These are phyloP conservation scores for Larimichthys polyactis DNA, from an alignment of 2,113 vertebrate genomes.

Conservation along the genomic window DNA sequence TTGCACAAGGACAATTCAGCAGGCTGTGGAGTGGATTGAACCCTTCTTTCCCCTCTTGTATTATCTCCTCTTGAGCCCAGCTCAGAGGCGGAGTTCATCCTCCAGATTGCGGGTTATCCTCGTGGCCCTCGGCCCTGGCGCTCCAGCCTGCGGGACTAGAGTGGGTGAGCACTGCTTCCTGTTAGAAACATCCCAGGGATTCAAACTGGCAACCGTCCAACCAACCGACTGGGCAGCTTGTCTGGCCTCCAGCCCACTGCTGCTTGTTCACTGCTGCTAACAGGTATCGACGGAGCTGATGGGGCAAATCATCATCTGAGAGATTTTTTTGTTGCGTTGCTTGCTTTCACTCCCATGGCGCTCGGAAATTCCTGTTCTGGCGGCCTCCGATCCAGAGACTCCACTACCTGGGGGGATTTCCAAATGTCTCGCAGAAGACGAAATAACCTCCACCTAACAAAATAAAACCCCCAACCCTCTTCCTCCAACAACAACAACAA, in stretches of 20 bases:
- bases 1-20: conserved; percentile 56
- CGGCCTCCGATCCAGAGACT: conserved; percentile 49
- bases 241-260: conserved; percentile 60
- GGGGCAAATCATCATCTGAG: conserved; percentile 67
- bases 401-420: conserved; percentile 68
- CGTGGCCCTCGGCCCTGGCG: conserved; percentile 53
- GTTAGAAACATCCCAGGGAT: conserved; percentile 62
- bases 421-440: conserved; percentile 69
- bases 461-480: conserved; percentile 58
- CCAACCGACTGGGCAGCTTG: conserved; percentile 51
- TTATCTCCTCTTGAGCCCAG: conserved; percentile 63
- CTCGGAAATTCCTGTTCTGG: conserved; percentile 36
- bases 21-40: conserved; percentile 30
- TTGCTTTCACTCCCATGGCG: conserved; percentile 51
- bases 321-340: conserved; percentile 36
- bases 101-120: conserved; percentile 66
- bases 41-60: conserved; percentile 16
- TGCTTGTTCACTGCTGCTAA: conserved; percentile 58
- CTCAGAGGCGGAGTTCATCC: conserved; percentile 65
- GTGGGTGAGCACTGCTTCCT: conserved; percentile 57
- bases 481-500: conserved; percentile 61
- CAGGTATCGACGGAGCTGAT: conserved; percentile 73
- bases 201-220: conserved; percentile 71
- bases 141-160: conserved; percentile 61
- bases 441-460: conserved; percentile 77